Base-by-base conservation (phyloP, 2,888 invertebrate species). In the Polydrusus tereticollis region DNA sequence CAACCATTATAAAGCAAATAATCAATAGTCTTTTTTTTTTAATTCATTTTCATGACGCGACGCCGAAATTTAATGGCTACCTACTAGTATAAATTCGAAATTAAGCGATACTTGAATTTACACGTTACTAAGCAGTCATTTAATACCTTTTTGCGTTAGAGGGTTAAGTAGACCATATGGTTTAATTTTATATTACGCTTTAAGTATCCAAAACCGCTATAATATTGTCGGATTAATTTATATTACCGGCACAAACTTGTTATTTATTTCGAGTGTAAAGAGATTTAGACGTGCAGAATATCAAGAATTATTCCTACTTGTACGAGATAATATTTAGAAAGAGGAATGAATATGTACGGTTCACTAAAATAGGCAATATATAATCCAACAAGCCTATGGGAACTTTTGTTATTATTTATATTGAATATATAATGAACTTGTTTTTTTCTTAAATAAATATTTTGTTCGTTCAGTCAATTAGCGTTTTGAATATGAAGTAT, bases 181-280 rank as follows among this genome's bases (percentile, higher is more conserved):
- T 18, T 36, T 33, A 7, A 65, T 20, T 65, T 65, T 65, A 63
- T 63, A 36, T 33, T 47, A 33, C 36, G 50, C 33, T 38, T 60
- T 23, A 60, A 36, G 45, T 69, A 50, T 69, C 57, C 29, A 20
- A 45, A 36, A 52, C 63, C 57, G 69, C 59, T 64, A 65, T 65
- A 65, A 41, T 65, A 65, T 59, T 38, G 41, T 20, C 41, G 59
- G 59, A 70, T 65, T 70, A 65, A 58, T 70, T 65, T 65, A 65
- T 65, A 64, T 65, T 59, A 38, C 29, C 52, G 50, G 38, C 58
- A 59, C 26, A 59, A 45, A 43, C 52, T 65, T 47, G 59, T 70
- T 63, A 70, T 64, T 70, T 70, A 63, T 69, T 45, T 63, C 57
- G 36, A 55, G 69, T 63, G 57, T 63, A 63, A 63, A 63, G 69